Evolutionary conservation across 2,113 vertebrate genomes (phyloP).

Genomic region (Brevimyrus niger): DNA sequence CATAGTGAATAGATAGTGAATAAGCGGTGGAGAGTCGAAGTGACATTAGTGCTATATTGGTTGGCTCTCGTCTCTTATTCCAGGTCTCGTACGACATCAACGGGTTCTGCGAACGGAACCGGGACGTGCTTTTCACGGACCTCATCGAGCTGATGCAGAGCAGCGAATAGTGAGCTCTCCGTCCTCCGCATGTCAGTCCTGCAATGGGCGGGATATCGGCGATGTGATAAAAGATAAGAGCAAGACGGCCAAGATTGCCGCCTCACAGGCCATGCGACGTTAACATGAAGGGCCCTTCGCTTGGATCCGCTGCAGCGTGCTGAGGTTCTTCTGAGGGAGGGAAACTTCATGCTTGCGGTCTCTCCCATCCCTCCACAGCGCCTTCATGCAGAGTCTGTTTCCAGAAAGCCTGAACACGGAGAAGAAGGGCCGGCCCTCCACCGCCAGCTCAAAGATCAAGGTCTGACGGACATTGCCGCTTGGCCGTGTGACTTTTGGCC

Average conservation of each 20-base stretch:
- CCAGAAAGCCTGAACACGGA: constrained; percentile 86
- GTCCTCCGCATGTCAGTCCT: not conserved
- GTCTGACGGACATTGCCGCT: constrained; percentile 43
- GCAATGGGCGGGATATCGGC: not conserved
- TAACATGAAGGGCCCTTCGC: not conserved
- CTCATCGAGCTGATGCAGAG: constrained; percentile 96
- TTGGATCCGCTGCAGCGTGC: not conserved
- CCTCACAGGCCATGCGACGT: not conserved
- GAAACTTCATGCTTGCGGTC: not conserved
- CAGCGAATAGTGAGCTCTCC: constrained; percentile 76
- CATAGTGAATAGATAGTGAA: not conserved
- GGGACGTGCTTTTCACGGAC: constrained; percentile 88
- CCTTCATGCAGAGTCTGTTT: constrained; percentile 81
- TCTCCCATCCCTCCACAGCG: constrained; percentile 44
- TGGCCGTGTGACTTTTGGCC: not conserved
- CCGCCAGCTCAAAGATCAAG: constrained; percentile 88
- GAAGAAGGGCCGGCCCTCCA: constrained; percentile 86
- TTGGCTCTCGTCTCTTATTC: not conserved
- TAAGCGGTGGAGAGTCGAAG: not conserved
- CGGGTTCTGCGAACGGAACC: constrained; percentile 89
- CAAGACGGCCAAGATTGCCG: not conserved
- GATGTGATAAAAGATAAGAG: not conserved
- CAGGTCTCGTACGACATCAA: constrained; percentile 86
- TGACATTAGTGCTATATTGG: not conserved
- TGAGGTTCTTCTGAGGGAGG: not conserved